Percentiles rank a stretch among this genome's conserved stretches.
Evolutionary conservation across 2,797 vertebrate species (phyloP).

Genomic region (Gallirallus australis): DNA sequence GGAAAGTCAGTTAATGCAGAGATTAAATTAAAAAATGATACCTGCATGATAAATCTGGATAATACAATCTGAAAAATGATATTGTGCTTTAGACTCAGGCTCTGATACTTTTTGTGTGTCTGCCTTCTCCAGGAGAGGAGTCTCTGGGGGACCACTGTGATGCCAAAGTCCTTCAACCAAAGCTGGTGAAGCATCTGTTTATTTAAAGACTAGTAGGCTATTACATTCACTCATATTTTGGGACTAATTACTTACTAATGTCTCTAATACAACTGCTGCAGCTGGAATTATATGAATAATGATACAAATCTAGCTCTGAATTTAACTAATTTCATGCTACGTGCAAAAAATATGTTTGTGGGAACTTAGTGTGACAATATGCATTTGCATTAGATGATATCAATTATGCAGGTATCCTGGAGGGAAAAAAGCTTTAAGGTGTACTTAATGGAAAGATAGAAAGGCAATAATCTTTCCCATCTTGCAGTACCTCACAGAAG

Average conservation of each 20-base stretch:
- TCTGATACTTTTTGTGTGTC: not conserved
- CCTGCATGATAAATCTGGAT: not conserved
- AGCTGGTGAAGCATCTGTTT: not conserved
- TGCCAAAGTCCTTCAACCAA: not conserved
- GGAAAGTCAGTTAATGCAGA: not conserved
- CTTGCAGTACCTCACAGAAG: not conserved
- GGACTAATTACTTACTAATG: not conserved
- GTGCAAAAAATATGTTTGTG: not conserved
- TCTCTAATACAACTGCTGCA: not conserved
- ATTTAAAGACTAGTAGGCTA: not conserved
- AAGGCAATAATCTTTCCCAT: not conserved
- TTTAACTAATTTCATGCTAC: not conserved
- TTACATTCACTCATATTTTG: not conserved
- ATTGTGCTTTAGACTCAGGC: not conserved
- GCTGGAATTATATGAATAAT: not conserved
- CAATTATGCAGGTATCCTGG: not conserved
- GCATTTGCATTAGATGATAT: not conserved
- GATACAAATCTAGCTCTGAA: not conserved
- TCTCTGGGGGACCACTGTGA: not conserved
- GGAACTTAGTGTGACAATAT: not conserved
- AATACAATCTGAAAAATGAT: conserved; percentile 7
- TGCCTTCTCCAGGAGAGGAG: not conserved
- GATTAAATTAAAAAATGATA: conserved; percentile 20
- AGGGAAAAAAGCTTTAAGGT: not conserved
- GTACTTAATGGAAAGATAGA: not conserved